Conservation (phyloP, 2,113 vertebrate species). For the Andinoacara biseriatus region DNA sequence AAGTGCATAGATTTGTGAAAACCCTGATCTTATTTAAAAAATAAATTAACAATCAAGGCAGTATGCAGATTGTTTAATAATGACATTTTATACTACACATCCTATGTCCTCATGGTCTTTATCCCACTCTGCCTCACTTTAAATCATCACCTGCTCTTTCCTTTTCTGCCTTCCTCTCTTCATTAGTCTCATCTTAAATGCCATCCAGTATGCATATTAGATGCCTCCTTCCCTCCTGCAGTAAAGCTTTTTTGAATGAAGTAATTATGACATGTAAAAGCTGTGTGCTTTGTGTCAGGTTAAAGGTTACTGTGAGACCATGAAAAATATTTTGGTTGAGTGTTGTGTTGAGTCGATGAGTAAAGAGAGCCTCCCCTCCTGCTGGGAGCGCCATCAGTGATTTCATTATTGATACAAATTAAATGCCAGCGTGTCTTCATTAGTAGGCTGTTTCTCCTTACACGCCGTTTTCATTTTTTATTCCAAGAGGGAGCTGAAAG, state of each 20-base stretch:
- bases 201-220: constrained; percentile 48
- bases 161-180: constrained; percentile 4
- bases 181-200: constrained; percentile 43
- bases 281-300: not conserved
- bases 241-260: constrained; percentile 33
- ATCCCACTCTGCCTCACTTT: not conserved
- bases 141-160: constrained; percentile 16
- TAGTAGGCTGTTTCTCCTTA: not conserved
- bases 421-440: constrained; percentile 24
- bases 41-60: not conserved
- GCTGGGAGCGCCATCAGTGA: not conserved
- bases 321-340: not conserved
- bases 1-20: not conserved
- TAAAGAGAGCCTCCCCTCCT: not conserved
- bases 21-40: not conserved
- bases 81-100: not conserved
- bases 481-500: not conserved
- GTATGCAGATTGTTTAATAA: not conserved
- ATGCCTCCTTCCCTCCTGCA: constrained; percentile 36
- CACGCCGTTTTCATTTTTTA: not conserved
- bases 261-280: constrained; percentile 43
- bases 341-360: not conserved
- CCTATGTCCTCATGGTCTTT: not conserved
- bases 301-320: not conserved
- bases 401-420: constrained; percentile 46